Conservation (phyloP, 1,140 invertebrate species). For the Lepidurus apus region DNA sequence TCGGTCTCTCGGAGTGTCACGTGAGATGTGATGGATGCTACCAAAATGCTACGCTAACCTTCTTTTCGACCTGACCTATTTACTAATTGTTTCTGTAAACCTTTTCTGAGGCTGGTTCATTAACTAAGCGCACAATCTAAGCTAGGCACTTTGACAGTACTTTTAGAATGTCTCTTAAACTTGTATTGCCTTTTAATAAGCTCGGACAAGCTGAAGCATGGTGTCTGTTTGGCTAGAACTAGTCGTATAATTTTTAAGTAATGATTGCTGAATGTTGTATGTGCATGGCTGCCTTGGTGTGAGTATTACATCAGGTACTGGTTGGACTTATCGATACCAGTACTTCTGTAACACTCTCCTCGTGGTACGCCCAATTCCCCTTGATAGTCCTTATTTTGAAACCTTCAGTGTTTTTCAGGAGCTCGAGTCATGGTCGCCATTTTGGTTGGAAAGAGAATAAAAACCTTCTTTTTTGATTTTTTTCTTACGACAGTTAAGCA, state of each 20-base stretch:
- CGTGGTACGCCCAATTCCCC: constrained; percentile 30
- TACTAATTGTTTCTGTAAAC: constrained; percentile 38
- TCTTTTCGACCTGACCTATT: constrained; percentile 43
- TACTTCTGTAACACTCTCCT: constrained; percentile 75
- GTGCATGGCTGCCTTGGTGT: constrained; percentile 51
- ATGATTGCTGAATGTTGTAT: constrained; percentile 50
- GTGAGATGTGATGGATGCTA: constrained; percentile 59
- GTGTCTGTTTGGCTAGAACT: constrained; percentile 36
- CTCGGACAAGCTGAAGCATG: background rate
- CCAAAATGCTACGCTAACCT: constrained; percentile 42
- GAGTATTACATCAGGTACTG: constrained; percentile 99
- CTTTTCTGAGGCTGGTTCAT: background rate
- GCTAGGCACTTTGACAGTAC: background rate
- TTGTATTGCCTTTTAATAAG: background rate
- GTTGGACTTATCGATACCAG: constrained; percentile 57
- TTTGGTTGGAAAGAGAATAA: background rate
- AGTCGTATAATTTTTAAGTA: constrained; percentile 35
- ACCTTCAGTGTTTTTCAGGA: background rate
- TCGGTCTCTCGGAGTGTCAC: constrained; percentile 61
- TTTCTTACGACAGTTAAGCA: constrained; percentile 39
- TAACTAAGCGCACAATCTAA: background rate
- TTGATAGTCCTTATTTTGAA: constrained; percentile 15
- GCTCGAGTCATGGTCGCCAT: background rate
- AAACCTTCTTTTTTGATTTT: constrained; percentile 22
- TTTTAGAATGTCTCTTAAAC: background rate